A percentile compares a stretch with the other conserved stretches of the same genome.
phyloP scores from a whole-genome alignment of 2,888 invertebrate genomes.

The Trisateles emortualis region DNA sequence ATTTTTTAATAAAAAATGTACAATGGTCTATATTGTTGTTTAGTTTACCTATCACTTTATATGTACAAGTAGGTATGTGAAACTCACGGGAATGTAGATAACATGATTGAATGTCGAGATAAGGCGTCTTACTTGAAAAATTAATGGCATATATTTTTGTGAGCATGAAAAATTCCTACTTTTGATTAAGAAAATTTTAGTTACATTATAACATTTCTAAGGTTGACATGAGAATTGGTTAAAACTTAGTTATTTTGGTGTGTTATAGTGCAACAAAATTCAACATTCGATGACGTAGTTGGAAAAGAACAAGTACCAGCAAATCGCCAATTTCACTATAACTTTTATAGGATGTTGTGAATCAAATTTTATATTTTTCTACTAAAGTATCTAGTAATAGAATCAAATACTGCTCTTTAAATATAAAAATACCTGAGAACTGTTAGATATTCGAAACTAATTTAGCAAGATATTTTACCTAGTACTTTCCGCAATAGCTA shows the following conservation, averaged over 20 bases:
- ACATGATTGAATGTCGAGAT: conserved; percentile 19
- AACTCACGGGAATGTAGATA: conserved; percentile 18
- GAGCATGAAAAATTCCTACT: conserved; percentile 12
- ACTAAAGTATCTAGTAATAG: no score
- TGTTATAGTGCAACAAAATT: neutral
- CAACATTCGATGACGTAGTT: neutral
- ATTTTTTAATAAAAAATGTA: conserved; percentile 26
- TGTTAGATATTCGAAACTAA: conserved; percentile 1
- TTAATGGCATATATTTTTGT: conserved; percentile 16
- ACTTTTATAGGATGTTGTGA: neutral
- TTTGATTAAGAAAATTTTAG: conserved; percentile 14
- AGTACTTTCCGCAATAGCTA: conserved; percentile 33
- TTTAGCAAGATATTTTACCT: conserved; percentile 25
- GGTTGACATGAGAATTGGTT: neutral
- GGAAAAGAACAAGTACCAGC: neutral
- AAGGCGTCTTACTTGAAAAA: conserved; percentile 15
- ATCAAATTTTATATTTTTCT: neutral
- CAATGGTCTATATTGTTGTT: conserved; percentile 28
- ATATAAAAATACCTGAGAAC: no score
- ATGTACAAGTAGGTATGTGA: conserved; percentile 9
- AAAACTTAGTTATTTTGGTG: conserved; percentile 1
- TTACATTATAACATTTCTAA: conserved; percentile 8
- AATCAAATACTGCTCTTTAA: no score
- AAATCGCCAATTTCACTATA: neutral
- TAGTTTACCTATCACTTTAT: conserved; percentile 25